These are phyloP conservation scores for Globia sparganii DNA, from an alignment of 2,888 invertebrate genomes.

Conservation along the genomic window DNA sequence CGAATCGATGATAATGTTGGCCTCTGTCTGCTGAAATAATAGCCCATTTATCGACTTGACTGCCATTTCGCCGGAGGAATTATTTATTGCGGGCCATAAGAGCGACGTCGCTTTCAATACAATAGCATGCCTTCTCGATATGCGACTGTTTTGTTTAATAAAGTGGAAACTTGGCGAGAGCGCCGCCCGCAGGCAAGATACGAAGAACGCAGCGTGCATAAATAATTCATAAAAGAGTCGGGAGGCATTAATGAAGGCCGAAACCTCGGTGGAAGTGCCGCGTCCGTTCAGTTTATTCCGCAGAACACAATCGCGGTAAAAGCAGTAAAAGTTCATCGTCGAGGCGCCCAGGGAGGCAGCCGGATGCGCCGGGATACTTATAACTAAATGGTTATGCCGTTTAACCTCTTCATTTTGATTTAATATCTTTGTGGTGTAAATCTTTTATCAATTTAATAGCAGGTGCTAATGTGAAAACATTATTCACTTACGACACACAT, in stretches of 20 bases:
- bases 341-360: conserved; percentile 50
- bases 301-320: conserved; percentile 71
- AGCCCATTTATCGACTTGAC: conserved; percentile 87
- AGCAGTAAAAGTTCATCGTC: conserved; percentile 72
- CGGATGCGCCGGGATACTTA: conserved; percentile 62
- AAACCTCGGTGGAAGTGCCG: conserved; percentile 79
- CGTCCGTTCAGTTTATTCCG: conserved; percentile 70
- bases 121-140: conserved; percentile 82
- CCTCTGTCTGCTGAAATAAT: conserved; percentile 88
- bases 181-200: conserved; percentile 79
- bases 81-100: conserved; percentile 87
- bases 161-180: conserved; percentile 82
- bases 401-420: conserved; percentile 50
- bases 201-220: conserved; percentile 82
- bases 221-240: conserved; percentile 88
- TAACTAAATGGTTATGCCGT: conserved; percentile 56
- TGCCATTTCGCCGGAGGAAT: conserved; percentile 86
- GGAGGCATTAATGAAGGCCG: conserved; percentile 84
- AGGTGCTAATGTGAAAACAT: conserved; percentile 32
- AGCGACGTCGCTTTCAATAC: conserved; percentile 84
- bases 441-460: conserved; percentile 30
- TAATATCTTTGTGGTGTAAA: conserved; percentile 30
- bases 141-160: conserved; percentile 85
- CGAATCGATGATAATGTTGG: conserved; percentile 88
- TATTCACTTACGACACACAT: conserved; percentile 11